phyloP scores from a whole-genome alignment of 2,888 invertebrate genomes.

The Morinoia aosen region DNA sequence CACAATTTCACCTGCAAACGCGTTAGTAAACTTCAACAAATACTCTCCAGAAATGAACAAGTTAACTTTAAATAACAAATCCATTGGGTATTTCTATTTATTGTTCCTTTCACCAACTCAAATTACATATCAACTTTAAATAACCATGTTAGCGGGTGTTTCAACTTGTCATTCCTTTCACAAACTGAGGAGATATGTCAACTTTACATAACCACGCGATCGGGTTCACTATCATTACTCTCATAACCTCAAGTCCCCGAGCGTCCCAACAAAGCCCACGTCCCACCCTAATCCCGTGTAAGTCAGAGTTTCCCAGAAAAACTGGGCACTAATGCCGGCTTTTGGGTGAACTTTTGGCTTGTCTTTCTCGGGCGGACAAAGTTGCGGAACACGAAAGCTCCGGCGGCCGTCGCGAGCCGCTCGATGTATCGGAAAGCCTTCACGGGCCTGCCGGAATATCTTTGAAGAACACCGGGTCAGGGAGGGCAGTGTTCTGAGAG shows the following conservation, averaged over 20 bases:
- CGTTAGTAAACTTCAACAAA: no score
- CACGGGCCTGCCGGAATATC: background rate
- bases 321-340: background rate
- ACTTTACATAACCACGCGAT: no score
- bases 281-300: background rate
- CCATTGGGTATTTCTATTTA: background rate
- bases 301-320: background rate
- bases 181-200: no score
- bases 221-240: background rate
- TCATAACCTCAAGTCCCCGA: background rate
- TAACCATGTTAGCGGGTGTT: no score
- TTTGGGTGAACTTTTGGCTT: background rate
- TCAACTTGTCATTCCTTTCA: no score
- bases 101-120: background rate
- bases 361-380: background rate
- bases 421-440: conserved; percentile 1
- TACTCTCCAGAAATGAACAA: no score
- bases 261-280: no score
- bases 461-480: background rate
- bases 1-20: no score
- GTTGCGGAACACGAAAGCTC: background rate
- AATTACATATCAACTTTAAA: no score
- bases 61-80: background rate
- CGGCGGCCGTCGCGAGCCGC: background rate
- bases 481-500: background rate